Base-by-base conservation (phyloP, 2,113 vertebrate species). In the Burhinus oedicnemus region DNA sequence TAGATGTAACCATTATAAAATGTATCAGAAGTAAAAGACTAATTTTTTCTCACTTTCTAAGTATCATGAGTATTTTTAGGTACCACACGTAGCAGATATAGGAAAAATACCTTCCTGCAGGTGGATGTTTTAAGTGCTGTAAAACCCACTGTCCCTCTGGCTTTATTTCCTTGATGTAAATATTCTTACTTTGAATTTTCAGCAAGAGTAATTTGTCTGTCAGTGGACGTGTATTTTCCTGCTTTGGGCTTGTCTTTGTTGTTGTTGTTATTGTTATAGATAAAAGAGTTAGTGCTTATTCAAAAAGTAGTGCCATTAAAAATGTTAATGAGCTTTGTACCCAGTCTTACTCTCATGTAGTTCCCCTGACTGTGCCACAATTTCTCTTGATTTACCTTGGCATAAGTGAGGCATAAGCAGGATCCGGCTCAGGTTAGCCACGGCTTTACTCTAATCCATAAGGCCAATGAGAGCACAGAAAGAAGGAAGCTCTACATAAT, bases 41-140 rank as follows among this genome's bases (percentile, higher is more conserved):
- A 26, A 3, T 60, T 69, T 89, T 94, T 91, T 40, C 78, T 89
- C 60, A 47, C 84, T 94, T 93, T 89, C 87, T 87, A 69, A 29
- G 78, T 87, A 64, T 84, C 72, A 51, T 76, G 84, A 9, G 11
- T 94, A 96, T 95, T 94, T 96, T 94, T 96, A 93, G 87, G 66
- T n/a, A 40, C 45, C 25, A 45, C 27, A 19, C 38, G 80, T 79
- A 60, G 78, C 36, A 87, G 68, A 75, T 52, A 26, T 29, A 83
- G 81, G 77, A 87, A 69, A 96, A 89, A 62, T 61, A 80, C 68
- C n/a, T 85, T 65, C 44, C n/a, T 77, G 66, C 84, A 80, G 58
- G 47, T 83, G 34, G 18, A 66, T 70, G 26, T 34, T 91, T 79
- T 68, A 91, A 74, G 55, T 58, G 21, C 70, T 58, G 21, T 93